Percentiles rank a stretch among this genome's conserved stretches.
Evolutionary conservation across 2,797 vertebrate genomes (phyloP).

Genomic region (Numenius phaeopus): DNA sequence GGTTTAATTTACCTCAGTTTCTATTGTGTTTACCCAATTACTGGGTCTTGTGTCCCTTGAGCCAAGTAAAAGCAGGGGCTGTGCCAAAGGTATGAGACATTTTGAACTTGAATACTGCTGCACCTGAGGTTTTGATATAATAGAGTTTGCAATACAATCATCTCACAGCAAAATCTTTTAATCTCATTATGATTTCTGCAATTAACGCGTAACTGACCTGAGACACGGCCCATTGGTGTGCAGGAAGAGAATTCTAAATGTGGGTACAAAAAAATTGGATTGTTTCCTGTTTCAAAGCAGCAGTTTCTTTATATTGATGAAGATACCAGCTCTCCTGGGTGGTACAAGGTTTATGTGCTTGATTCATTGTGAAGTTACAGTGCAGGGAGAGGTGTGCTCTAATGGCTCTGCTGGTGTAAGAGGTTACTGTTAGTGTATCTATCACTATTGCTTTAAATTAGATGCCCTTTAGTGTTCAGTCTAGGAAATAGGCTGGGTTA

Average conservation of each 20-base stretch:
- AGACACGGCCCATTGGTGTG: background rate
- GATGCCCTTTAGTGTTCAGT: background rate
- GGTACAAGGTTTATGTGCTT: background rate
- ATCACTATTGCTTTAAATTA: background rate
- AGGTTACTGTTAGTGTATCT: background rate
- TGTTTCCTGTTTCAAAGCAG: background rate
- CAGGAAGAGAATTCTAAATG: background rate
- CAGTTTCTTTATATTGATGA: background rate
- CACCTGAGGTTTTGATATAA: background rate
- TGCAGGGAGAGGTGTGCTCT: background rate
- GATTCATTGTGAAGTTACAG: background rate
- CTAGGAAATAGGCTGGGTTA: background rate
- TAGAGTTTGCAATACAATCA: background rate
- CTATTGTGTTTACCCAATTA: constrained; percentile 39
- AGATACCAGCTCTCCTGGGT: background rate
- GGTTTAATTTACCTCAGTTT: constrained; percentile 34
- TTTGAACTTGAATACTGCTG: background rate
- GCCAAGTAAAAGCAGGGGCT: background rate
- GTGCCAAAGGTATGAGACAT: background rate
- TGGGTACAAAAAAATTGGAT: background rate
- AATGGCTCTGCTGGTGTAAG: background rate
- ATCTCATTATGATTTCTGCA: background rate
- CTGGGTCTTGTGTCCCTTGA: background rate
- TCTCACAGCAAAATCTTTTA: background rate
- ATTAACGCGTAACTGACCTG: background rate